Evolutionary conservation across 2,797 vertebrate species (phyloP), one percentile per base, ranked within the genome.

Genomic region (Rhabdophis nuchalis): DNA sequence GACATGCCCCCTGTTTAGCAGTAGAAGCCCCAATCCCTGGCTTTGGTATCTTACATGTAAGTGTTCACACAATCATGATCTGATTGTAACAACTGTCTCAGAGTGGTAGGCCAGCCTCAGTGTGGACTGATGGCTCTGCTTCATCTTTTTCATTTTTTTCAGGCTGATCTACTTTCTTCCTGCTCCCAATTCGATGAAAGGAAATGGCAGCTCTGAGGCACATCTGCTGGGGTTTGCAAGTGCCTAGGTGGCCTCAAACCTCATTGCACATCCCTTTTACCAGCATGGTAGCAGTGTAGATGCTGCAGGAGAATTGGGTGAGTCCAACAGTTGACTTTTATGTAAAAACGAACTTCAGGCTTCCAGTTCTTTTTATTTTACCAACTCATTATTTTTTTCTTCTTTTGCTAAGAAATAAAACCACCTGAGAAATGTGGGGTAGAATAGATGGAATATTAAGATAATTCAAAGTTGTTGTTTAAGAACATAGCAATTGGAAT

Each of bases 31-130:
- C 87, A 46, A 9, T 36, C 85, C 58, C 68, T 82, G 91, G 89
- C 82, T 89, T 92, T 88, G 90, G 90, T 93, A 64, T 77, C 82
- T 94, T 72, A 95, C 90, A 32, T 90, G 88, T 90, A 93, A 95
- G 92, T 93, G 88, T 77, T 92, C 88, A 89, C 87, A 92, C 77
- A 92, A 25, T 92, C 93, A 91, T 1, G 5, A 91, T 89, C 93
- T 89, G 94, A 82, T 89, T 89, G 87, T 68, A 29, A 92, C 72
- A 93, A 52, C 16, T 89, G 46, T 56, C 91, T 90, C 3, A 90
- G 87, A 18, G 54, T 89, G 46, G 14, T 77, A 53, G 64, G 89
- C 12, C 89, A 90, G 46, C 86, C 95, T 90, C 86, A 52, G 56
- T 91, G 10, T 85, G 94, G 89, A 68, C 1, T 94, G 93, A 89